phyloP scores from a whole-genome alignment of 2,797 vertebrate species.

The Tiaroga cobitis region DNA sequence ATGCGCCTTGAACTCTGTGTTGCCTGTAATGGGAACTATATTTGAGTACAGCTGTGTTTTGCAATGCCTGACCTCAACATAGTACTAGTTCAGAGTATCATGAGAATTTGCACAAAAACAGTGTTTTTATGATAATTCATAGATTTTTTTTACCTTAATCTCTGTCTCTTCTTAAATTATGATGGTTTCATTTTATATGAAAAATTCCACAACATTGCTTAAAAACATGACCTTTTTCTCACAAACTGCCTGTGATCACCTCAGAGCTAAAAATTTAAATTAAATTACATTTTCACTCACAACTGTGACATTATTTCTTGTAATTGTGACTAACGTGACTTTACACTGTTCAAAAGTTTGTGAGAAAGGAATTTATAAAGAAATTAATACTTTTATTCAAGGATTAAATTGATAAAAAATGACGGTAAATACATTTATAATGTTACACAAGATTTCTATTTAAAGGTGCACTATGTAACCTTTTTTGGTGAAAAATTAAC shows the following conservation, averaged over 20 bases:
- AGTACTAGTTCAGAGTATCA: not conserved
- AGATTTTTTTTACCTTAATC: not conserved
- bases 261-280: not conserved
- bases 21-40: conserved; percentile 6
- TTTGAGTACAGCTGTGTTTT: conserved; percentile 8
- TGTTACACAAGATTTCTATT: too few species aligned
- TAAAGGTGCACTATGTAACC: too few species aligned
- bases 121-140: not conserved
- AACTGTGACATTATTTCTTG: not conserved
- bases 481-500: too few species aligned
- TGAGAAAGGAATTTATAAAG: too few species aligned
- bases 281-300: not conserved
- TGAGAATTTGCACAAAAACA: not conserved
- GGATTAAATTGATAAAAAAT: not conserved
- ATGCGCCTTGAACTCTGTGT: conserved; percentile 14
- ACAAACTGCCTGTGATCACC: not conserved
- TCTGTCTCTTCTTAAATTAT: not conserved
- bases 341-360: not conserved
- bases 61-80: not conserved
- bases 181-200: not conserved
- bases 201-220: not conserved
- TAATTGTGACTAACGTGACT: not conserved
- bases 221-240: not conserved
- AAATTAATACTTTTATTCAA: not conserved
- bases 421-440: too few species aligned